phyloP scores from a whole-genome alignment of 2,113 vertebrate genomes.

The Gallinago paraguaiae region DNA sequence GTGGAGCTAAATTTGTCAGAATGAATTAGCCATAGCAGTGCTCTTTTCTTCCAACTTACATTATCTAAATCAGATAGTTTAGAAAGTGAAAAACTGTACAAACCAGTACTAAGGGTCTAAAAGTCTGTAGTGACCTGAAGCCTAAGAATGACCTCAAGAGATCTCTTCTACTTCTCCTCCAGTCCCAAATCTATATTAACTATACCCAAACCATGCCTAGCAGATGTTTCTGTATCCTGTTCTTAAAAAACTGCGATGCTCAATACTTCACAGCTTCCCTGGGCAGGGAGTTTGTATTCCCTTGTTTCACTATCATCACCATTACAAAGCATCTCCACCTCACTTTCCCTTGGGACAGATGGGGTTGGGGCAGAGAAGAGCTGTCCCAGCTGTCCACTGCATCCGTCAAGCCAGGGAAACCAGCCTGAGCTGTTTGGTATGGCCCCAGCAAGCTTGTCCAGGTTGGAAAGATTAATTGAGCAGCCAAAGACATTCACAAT shows the following conservation, averaged over 20 bases:
- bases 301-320: neutral
- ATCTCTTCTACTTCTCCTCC: neutral
- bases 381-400: neutral
- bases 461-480: neutral
- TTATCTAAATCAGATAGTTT: neutral
- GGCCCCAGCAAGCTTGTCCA: rapidly evolving
- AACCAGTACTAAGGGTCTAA: neutral
- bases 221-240: neutral
- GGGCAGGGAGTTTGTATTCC: neutral
- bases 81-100: neutral
- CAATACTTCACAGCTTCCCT: neutral
- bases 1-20: neutral
- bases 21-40: neutral
- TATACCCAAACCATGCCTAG: neutral
- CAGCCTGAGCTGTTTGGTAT: rapidly evolving
- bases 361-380: neutral
- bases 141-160: neutral
- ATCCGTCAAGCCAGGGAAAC: neutral
- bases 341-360: neutral
- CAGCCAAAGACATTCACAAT: neutral
- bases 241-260: neutral
- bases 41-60: neutral
- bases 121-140: neutral
- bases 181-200: neutral
- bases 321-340: neutral